These are phyloP conservation scores for Drosophila subobscura DNA, from an alignment of 1,140 invertebrate species.

Conservation along the genomic window DNA sequence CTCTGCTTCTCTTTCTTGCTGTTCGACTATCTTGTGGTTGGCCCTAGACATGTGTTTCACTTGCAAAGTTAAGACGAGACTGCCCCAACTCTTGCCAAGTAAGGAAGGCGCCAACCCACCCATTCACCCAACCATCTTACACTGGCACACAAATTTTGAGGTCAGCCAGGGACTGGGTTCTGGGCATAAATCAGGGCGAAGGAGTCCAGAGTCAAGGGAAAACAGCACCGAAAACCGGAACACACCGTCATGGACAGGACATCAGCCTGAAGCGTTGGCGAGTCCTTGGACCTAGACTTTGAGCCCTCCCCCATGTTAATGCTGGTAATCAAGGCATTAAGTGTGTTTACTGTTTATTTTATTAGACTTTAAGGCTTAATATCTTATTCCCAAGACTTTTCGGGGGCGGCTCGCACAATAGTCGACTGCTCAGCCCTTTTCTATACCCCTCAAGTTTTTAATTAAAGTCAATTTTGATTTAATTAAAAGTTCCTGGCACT, in stretches of 20 bases:
- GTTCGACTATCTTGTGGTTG: constrained; percentile 4
- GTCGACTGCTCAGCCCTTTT: not conserved
- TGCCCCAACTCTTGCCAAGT: not conserved
- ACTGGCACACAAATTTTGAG: constrained; percentile 60
- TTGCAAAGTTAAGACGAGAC: constrained; percentile 44
- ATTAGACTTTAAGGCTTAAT: constrained; percentile 81
- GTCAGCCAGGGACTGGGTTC: constrained; percentile 40
- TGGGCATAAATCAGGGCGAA: constrained; percentile 60
- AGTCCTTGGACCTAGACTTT: constrained; percentile 39
- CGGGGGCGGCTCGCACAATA: not conserved
- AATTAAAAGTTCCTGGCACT: constrained; percentile 69
- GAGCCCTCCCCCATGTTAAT: constrained; percentile 50
- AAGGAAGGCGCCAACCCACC: constrained; percentile 12
- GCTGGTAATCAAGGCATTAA: constrained; percentile 81
- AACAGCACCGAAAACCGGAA: constrained; percentile 27
- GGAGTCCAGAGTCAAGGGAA: constrained; percentile 5
- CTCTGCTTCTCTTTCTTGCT: not conserved
- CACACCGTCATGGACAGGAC: constrained; percentile 34
- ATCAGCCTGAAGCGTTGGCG: constrained; percentile 14
- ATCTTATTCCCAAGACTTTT: constrained; percentile 54
- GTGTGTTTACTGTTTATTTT: constrained; percentile 82
- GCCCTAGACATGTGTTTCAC: constrained; percentile 39
- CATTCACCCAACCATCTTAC: not conserved
- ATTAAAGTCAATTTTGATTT: constrained; percentile 77
- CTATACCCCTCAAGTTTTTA: constrained; percentile 52